Conservation (phyloP, 2,888 invertebrate species). For the Drosophila tripunctata region DNA sequence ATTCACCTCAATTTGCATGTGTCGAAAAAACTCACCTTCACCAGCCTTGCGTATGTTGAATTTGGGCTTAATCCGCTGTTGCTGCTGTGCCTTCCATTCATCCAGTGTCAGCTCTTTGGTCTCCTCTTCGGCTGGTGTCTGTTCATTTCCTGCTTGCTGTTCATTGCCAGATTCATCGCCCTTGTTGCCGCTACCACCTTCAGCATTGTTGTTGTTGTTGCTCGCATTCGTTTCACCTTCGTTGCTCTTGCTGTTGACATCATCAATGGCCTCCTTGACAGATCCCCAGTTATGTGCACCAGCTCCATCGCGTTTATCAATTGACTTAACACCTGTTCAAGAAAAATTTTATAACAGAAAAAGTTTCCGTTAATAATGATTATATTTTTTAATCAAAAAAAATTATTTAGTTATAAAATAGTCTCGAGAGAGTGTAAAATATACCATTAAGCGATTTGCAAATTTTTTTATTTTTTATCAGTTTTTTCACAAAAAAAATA, state of each 20-base stretch:
- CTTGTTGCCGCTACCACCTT: too few relatives aligned
- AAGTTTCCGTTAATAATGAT: too few relatives aligned
- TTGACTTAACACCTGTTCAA: slow-evolving; percentile 89
- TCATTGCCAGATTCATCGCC: slow-evolving; percentile 83
- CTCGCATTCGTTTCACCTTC: slow-evolving; percentile 67
- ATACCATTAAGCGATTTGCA: too few relatives aligned
- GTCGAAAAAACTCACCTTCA: slow-evolving; percentile 87
- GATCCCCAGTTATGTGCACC: slow-evolving; percentile 99
- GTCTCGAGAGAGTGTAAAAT: too few relatives aligned
- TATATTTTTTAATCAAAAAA: too few relatives aligned
- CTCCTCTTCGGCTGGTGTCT: slow-evolving; percentile 88
- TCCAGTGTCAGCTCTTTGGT: slow-evolving; percentile 96
- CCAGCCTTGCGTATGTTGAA: slow-evolving; percentile 97
- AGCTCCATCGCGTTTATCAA: slow-evolving; percentile 97
- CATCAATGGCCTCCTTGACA: slow-evolving; percentile 94
- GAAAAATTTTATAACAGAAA: too few relatives aligned
- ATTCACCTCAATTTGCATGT: too few relatives aligned
- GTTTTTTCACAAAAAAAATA: too few relatives aligned
- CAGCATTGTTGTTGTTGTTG: slow-evolving; percentile 76
- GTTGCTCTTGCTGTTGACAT: slow-evolving; percentile 79
- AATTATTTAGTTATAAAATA: too few relatives aligned
- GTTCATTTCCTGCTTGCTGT: slow-evolving; percentile 84
- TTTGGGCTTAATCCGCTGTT: slow-evolving; percentile 92
- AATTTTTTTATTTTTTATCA: too few relatives aligned
- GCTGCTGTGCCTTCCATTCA: slow-evolving; percentile 96